phyloP scores from a whole-genome alignment of 1,140 invertebrate species.

The Drosophila navojoa region DNA sequence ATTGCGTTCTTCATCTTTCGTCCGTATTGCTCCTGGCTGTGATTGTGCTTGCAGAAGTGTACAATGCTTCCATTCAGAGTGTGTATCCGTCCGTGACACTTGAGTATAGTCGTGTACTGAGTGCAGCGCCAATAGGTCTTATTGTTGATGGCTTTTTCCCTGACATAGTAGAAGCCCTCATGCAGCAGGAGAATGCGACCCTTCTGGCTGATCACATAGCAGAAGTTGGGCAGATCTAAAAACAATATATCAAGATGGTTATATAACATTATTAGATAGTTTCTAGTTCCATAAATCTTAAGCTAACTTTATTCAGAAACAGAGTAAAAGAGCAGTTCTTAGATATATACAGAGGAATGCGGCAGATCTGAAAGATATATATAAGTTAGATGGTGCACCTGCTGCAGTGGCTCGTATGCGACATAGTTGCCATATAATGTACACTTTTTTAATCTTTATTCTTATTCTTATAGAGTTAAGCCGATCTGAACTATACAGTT shows the following conservation, averaged over 20 bases:
- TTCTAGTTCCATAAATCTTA: background rate
- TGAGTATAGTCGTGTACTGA: constrained; percentile 71
- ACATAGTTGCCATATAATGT: background rate
- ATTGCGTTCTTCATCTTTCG: constrained; percentile 28
- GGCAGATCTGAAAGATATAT: too few species aligned
- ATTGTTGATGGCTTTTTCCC: constrained; percentile 65
- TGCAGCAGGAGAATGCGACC: constrained; percentile 62
- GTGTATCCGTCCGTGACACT: constrained; percentile 76
- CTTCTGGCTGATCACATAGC: constrained; percentile 75
- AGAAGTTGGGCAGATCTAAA: constrained; percentile 34
- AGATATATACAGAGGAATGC: too few species aligned
- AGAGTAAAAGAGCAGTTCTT: too few species aligned
- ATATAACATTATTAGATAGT: constrained; percentile 9
- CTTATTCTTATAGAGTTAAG: constrained; percentile 20
- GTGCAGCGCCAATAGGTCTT: constrained; percentile 82
- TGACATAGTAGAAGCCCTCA: constrained; percentile 68
- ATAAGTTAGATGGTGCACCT: too few species aligned
- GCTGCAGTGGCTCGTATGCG: background rate
- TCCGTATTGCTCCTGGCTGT: constrained; percentile 32
- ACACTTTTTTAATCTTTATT: constrained; percentile 35
- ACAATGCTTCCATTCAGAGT: constrained; percentile 58
- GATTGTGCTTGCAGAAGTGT: constrained; percentile 68
- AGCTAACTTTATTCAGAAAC: background rate
- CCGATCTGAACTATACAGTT: constrained; percentile 46
- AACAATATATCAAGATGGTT: background rate